A percentile compares a stretch with the other conserved stretches of the same genome.
These are phyloP conservation scores for Lepilemur septentrionalis DNA, from an alignment of 2,797 vertebrate genomes.

Conservation along the genomic window DNA sequence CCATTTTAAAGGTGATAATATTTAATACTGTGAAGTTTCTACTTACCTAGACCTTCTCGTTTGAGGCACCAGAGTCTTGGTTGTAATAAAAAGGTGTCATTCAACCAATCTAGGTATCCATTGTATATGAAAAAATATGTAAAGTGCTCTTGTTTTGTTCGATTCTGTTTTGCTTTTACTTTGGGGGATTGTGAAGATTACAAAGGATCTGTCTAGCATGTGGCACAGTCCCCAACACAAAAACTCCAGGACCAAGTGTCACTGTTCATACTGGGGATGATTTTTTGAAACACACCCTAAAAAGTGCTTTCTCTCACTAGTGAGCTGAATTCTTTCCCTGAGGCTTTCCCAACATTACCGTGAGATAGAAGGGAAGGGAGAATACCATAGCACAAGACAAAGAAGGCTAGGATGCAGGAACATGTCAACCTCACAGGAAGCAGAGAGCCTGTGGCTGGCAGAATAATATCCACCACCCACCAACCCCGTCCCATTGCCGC, in stretches of 20 bases:
- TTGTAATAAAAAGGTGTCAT: not conserved
- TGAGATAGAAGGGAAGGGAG: not conserved
- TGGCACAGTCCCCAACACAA: not conserved
- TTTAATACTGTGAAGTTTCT: not conserved
- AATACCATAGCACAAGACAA: not conserved
- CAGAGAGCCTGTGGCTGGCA: not conserved
- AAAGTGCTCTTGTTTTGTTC: not conserved
- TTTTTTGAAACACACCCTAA: not conserved
- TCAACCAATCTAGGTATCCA: not conserved
- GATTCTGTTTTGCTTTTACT: not conserved
- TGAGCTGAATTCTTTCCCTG: not conserved
- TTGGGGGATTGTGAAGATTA: not conserved
- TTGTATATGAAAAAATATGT: not conserved
- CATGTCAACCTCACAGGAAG: not conserved
- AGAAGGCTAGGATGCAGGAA: not conserved
- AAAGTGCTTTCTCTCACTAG: not conserved
- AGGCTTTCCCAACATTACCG: not conserved
- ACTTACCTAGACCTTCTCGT: not conserved
- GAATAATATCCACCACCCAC: not conserved
- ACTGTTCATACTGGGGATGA: not conserved
- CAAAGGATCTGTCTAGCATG: not conserved
- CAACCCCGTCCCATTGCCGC: not conserved
- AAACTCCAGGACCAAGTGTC: not conserved
- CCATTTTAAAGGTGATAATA: not conserved
- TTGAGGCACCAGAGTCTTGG: not conserved